phyloP scores from a whole-genome alignment of 2,888 invertebrate genomes.

The Drosophila histrio region DNA sequence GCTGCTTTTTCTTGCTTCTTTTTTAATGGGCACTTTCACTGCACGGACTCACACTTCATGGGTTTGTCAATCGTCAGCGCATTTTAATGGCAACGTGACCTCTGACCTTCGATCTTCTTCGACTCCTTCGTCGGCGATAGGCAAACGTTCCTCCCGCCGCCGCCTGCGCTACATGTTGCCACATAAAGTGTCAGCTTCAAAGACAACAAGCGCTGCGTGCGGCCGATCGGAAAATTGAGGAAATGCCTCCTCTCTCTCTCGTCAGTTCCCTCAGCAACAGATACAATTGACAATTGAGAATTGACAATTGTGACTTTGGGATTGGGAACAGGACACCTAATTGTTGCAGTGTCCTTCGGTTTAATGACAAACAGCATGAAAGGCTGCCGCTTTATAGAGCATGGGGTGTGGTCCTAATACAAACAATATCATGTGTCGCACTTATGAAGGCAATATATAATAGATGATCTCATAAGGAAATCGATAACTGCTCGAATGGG shows the following conservation, averaged over 20 bases:
- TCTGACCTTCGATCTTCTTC: conserved; percentile 64
- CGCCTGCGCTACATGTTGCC: conserved; percentile 69
- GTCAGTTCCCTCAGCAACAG: not conserved
- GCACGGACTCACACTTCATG: conserved; percentile 7
- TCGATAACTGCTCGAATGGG: not conserved
- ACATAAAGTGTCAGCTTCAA: conserved; percentile 76
- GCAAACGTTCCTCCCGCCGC: conserved; percentile 9
- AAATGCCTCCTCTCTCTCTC: not conserved
- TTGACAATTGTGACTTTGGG: conserved; percentile 35
- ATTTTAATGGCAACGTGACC: conserved; percentile 50
- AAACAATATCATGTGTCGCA: conserved; percentile 18
- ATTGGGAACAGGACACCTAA: conserved; percentile 44
- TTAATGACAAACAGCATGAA: conserved; percentile 62
- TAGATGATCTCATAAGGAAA: not conserved
- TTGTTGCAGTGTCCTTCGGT: conserved; percentile 74
- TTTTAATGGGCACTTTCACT: conserved; percentile 52
- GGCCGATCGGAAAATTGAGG: too few species aligned
- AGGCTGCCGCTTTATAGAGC: conserved; percentile 38
- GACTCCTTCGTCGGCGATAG: conserved; percentile 19
- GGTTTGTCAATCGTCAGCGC: conserved; percentile 64
- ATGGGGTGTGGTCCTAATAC: conserved; percentile 42
- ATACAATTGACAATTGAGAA: conserved; percentile 18
- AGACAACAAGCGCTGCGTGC: conserved; percentile 65
- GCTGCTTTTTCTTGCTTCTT: conserved; percentile 25
- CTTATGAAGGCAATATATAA: conserved; percentile 1